phyloP scores from a whole-genome alignment of 2,797 vertebrate genomes.

The Fistularia commersonii region DNA sequence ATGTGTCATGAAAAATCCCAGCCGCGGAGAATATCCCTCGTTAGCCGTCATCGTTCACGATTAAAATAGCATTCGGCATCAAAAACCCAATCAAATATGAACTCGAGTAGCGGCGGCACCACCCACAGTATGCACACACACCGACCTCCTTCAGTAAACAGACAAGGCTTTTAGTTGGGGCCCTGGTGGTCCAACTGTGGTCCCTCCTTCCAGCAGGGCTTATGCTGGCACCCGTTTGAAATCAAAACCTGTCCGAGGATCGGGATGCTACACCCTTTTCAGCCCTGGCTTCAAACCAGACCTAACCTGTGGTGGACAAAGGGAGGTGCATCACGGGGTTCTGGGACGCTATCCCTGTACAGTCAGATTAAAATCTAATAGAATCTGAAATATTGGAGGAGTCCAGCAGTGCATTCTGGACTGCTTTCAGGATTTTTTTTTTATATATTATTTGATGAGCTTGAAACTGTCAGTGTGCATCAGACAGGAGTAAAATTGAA shows the following conservation, averaged over 20 bases:
- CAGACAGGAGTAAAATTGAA: conserved; percentile 25
- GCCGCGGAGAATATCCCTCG: conserved; percentile 23
- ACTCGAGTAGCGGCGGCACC: conserved; percentile 63
- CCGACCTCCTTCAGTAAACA: conserved; percentile 70
- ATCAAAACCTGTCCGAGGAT: conserved; percentile 61
- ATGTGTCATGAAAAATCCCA: neutral
- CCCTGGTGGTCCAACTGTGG: conserved; percentile 64
- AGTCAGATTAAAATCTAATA: neutral
- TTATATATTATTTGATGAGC: conserved; percentile 22
- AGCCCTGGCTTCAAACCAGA: conserved; percentile 46
- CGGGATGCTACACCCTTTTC: conserved; percentile 55
- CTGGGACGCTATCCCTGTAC: too few species aligned
- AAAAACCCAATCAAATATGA: conserved; percentile 64
- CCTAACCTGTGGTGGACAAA: conserved; percentile 31
- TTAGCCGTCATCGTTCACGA: conserved; percentile 46
- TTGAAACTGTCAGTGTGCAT: conserved; percentile 26
- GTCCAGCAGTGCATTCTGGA: neutral
- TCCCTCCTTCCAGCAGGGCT: conserved; percentile 47
- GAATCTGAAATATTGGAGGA: conserved; percentile 1
- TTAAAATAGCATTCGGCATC: conserved; percentile 60
- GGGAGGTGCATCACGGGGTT: neutral
- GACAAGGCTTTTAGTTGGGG: conserved; percentile 57
- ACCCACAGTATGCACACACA: conserved; percentile 62
- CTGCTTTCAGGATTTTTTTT: neutral
- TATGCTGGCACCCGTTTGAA: conserved; percentile 69